Percentiles rank a stretch among this genome's conserved stretches.
Conservation (phyloP, 2,888 invertebrate species). For the Diplazon laetatorius region DNA sequence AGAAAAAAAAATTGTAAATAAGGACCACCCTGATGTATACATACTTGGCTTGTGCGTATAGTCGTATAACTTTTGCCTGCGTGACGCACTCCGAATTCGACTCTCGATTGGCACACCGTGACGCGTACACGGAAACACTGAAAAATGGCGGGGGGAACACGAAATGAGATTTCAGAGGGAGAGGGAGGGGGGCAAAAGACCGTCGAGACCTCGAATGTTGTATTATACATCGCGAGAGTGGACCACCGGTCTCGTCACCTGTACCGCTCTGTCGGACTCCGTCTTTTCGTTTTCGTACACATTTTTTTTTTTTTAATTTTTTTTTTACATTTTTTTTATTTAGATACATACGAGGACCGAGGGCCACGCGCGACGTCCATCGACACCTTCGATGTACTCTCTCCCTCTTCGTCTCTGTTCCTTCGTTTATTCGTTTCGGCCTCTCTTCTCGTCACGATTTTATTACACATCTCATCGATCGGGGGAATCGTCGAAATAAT, state of each 20-base stretch:
- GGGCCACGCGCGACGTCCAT: background rate
- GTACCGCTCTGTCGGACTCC: slow-evolving; percentile 68
- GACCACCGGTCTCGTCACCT: slow-evolving; percentile 82
- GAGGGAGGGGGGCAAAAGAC: slow-evolving; percentile 41
- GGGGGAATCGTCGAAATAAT: too few relatives aligned
- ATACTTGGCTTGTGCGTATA: too few relatives aligned
- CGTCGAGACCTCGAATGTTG: slow-evolving; percentile 25
- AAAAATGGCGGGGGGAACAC: background rate
- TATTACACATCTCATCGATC: background rate
- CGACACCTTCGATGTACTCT: slow-evolving; percentile 13
- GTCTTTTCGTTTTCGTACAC: slow-evolving; percentile 22
- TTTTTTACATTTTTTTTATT: too few relatives aligned
- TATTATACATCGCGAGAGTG: slow-evolving; percentile 60
- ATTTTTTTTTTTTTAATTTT: too few relatives aligned
- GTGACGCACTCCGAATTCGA: slow-evolving; percentile 1
- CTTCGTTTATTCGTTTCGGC: too few relatives aligned
- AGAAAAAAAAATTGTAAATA: too few relatives aligned
- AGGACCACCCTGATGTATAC: too few relatives aligned
- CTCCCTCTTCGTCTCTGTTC: background rate
- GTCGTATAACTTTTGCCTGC: slow-evolving; percentile 23
- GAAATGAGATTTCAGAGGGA: slow-evolving; percentile 34
- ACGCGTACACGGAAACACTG: background rate
- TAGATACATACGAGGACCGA: background rate
- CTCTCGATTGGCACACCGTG: slow-evolving; percentile 2
- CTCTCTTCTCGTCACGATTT: background rate